phyloP scores from a whole-genome alignment of 2,113 vertebrate genomes.

The Mus pahari region DNA sequence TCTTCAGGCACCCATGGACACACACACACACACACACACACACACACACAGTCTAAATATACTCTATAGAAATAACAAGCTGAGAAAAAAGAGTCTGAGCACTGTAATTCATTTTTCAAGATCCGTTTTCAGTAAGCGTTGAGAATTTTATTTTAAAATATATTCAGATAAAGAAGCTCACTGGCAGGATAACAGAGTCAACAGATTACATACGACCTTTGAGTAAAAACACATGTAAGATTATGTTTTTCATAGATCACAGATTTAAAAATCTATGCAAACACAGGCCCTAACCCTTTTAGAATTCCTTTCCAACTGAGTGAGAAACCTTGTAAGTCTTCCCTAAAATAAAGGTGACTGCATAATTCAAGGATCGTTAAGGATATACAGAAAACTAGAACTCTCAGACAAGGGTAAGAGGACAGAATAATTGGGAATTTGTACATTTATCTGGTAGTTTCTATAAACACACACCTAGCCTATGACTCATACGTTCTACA shows the following conservation, averaged over 20 bases:
- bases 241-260: background rate
- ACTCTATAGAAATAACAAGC: background rate
- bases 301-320: conserved; percentile 19
- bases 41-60: background rate
- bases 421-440: conserved; percentile 34
- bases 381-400: background rate
- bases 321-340: background rate
- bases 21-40: too few relatives aligned
- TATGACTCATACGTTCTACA: conserved; percentile 52
- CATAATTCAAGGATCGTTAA: background rate
- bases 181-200: conserved; percentile 5
- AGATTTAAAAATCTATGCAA: conserved; percentile 34
- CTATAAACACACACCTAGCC: conserved; percentile 47
- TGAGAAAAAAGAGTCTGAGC: background rate
- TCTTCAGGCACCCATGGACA: background rate
- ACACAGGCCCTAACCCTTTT: background rate
- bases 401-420: background rate
- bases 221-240: background rate
- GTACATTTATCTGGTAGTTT: conserved; percentile 57
- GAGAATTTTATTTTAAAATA: conserved; percentile 60
- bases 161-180: background rate
- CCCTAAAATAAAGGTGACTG: conserved; percentile 8
- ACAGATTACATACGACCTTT: background rate
- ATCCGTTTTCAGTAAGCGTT: conserved; percentile 10
- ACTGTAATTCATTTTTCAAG: background rate